Evolutionary conservation across 2,888 invertebrate species (phyloP).

Genomic region (Rhorus exstirpatorius): DNA sequence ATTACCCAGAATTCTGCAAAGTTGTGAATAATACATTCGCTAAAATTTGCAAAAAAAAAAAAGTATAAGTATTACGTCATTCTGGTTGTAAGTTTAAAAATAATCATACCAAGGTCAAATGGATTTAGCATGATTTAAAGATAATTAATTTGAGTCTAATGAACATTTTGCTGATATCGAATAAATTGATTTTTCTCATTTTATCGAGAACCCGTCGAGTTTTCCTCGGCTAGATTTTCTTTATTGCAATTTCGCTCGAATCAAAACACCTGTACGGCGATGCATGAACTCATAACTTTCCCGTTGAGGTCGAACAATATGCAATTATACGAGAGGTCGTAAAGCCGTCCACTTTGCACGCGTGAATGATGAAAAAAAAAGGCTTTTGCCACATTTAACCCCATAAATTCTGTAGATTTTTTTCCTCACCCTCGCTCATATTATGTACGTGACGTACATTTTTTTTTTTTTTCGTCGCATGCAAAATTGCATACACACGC

Average conservation of each 20-base stretch:
- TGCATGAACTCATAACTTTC: constrained; percentile 26
- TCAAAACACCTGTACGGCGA: constrained; percentile 42
- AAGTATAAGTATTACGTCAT: not conserved
- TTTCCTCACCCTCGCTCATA: constrained; percentile 20
- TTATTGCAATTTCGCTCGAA: constrained; percentile 19
- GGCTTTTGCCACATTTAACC: constrained; percentile 41
- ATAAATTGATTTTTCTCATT: not conserved
- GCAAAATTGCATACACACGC: constrained; percentile 49
- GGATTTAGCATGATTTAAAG: not conserved
- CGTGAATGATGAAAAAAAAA: constrained; percentile 52
- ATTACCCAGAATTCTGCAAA: not conserved
- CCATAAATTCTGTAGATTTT: constrained; percentile 53
- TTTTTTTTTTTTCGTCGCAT: constrained; percentile 23
- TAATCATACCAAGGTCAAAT: not conserved
- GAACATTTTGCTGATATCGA: not conserved
- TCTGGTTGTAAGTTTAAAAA: not conserved
- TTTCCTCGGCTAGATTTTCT: not conserved
- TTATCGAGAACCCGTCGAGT: not conserved
- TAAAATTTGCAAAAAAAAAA: not conserved
- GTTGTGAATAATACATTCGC: not conserved
- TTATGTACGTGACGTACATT: not conserved
- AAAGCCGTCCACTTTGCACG: constrained; percentile 54
- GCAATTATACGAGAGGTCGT: constrained; percentile 54
- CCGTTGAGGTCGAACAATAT: constrained; percentile 36
- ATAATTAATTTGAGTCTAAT: not conserved